A percentile compares a stretch with the other conserved stretches of the same genome.
Conservation (phyloP, 2,797 vertebrate species). For the Malacoraja senta region DNA sequence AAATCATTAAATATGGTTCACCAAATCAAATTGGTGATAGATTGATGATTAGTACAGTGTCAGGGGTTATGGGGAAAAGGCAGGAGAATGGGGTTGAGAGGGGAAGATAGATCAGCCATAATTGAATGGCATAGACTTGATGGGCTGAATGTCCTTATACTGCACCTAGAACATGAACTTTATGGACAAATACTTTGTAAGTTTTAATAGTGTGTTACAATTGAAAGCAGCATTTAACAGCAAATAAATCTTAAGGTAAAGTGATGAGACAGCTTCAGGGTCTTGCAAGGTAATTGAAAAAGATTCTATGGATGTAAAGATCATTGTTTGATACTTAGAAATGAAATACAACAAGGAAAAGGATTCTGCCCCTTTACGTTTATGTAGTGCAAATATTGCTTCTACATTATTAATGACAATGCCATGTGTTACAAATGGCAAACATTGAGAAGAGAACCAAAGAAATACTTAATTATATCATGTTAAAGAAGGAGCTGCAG, state of each 20-base stretch:
- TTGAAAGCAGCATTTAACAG: background rate
- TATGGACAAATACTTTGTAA: background rate
- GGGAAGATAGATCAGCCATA: no score
- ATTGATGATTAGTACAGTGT: no score
- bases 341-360: background rate
- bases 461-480: background rate
- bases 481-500: no score
- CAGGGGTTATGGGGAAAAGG: no score
- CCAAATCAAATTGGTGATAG: background rate
- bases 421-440: background rate
- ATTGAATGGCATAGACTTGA: no score
- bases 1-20: background rate
- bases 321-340: background rate
- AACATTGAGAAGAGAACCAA: background rate
- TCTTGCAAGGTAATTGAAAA: background rate
- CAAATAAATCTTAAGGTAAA: background rate
- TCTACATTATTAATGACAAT: background rate
- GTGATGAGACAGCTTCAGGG: background rate
- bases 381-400: no score
- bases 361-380: background rate
- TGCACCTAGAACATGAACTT: background rate
- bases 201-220: no score
- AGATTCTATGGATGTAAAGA: background rate
- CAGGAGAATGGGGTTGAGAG: no score
- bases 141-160: background rate